phyloP scores from a whole-genome alignment of 2,888 invertebrate genomes.

The Beris chalybata region DNA sequence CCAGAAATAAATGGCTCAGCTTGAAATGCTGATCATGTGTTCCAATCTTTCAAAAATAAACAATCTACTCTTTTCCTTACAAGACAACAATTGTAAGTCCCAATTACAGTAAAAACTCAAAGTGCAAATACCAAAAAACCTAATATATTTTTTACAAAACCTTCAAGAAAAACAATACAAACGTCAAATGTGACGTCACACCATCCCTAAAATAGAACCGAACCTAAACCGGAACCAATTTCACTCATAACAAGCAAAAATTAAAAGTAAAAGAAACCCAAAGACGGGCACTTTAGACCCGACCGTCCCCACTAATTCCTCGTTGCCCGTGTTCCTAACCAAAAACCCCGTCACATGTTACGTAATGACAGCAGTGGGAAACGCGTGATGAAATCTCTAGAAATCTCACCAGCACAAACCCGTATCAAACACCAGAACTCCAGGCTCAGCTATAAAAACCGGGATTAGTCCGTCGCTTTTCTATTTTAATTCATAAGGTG shows the following conservation, averaged over 20 bases:
- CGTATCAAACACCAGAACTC: too few relatives aligned
- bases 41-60: too few relatives aligned
- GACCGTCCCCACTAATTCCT: neutral
- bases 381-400: conserved; percentile 14
- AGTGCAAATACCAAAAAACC: too few relatives aligned
- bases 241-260: neutral
- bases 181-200: neutral
- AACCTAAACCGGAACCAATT: neutral
- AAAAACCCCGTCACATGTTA: conserved; percentile 27
- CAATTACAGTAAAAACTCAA: too few relatives aligned
- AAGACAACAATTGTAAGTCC: too few relatives aligned
- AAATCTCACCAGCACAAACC: too few relatives aligned
- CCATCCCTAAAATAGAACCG: neutral
- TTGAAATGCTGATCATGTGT: too few relatives aligned
- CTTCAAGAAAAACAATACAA: too few relatives aligned
- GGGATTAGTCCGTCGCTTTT: neutral
- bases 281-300: neutral
- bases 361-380: conserved; percentile 15
- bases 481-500: neutral
- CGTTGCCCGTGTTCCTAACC: conserved; percentile 20
- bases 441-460: too few relatives aligned
- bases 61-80: too few relatives aligned
- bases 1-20: too few relatives aligned
- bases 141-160: too few relatives aligned
- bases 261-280: neutral